A percentile compares a stretch with the other conserved stretches of the same genome.
These are phyloP conservation scores for Sphyrna mokarran DNA, from an alignment of 2,113 vertebrate genomes.

Conservation along the genomic window DNA sequence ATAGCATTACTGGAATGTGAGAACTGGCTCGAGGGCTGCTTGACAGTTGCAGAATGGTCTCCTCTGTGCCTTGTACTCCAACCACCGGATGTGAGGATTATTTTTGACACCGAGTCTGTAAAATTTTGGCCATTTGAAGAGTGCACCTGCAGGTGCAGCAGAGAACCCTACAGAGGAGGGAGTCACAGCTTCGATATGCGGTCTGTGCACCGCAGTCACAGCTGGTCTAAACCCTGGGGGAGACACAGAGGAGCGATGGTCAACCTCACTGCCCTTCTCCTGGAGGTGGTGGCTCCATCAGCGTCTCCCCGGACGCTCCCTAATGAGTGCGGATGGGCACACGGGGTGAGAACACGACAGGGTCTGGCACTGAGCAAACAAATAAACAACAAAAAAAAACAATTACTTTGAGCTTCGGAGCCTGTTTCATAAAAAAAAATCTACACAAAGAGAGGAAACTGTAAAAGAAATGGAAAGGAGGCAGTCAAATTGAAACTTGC, in stretches of 20 bases:
- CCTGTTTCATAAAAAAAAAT: neutral
- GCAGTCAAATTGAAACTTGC: neutral
- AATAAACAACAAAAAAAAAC: neutral
- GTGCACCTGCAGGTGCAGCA: neutral
- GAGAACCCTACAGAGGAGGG: neutral
- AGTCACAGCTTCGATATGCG: neutral
- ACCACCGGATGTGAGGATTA: neutral
- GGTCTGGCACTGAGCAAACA: neutral
- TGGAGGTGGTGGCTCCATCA: neutral
- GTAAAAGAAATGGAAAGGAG: neutral
- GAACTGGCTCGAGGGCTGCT: neutral
- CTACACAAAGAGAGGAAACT: neutral
- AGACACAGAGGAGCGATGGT: too few species aligned
- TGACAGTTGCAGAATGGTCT: neutral
- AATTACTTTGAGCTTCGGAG: neutral
- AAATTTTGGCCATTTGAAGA: neutral
- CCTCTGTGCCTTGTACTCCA: too few species aligned
- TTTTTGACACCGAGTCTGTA: neutral
- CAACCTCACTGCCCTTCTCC: neutral
- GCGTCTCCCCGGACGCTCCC: neutral
- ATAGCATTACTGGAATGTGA: neutral
- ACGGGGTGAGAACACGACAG: neutral
- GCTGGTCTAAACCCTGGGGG: neutral
- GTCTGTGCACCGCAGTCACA: neutral
- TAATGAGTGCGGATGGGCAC: neutral